Evolutionary conservation across 2,797 vertebrate genomes (phyloP).

Genomic region (Lutjanus campechanus): DNA sequence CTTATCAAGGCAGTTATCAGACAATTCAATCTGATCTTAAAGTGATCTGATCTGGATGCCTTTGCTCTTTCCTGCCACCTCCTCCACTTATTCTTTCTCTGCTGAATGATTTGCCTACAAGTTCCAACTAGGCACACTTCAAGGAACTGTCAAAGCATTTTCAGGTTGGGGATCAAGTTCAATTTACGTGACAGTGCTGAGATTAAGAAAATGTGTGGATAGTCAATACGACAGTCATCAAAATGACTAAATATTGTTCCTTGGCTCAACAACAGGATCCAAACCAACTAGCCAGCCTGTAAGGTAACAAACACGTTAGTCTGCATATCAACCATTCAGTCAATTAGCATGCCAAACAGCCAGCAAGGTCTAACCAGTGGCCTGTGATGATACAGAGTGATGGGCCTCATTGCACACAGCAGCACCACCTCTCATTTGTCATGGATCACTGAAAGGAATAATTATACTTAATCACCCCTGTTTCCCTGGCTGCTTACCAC

Average conservation of each 20-base stretch:
- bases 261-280: not conserved
- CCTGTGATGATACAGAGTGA: conserved; percentile 36
- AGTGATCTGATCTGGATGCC: not conserved
- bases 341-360: conserved; percentile 12
- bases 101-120: not conserved
- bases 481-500: conserved; percentile 13
- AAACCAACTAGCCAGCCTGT: not conserved
- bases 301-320: conserved; percentile 21
- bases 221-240: not conserved
- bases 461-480: conserved; percentile 51
- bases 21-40: not conserved
- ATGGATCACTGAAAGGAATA: conserved; percentile 66
- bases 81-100: not conserved
- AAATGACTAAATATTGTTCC: conserved; percentile 2
- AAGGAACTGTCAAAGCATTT: not conserved
- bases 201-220: not conserved
- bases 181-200: too few relatives aligned
- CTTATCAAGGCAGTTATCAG: too few relatives aligned
- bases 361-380: conserved; percentile 5
- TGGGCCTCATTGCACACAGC: conserved; percentile 44
- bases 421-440: conserved; percentile 41
- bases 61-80: not conserved
- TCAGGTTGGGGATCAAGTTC: not conserved
- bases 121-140: not conserved
- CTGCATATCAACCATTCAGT: conserved; percentile 16